phyloP scores from a whole-genome alignment of 1,140 invertebrate genomes.

The Drosophila dunni region DNA sequence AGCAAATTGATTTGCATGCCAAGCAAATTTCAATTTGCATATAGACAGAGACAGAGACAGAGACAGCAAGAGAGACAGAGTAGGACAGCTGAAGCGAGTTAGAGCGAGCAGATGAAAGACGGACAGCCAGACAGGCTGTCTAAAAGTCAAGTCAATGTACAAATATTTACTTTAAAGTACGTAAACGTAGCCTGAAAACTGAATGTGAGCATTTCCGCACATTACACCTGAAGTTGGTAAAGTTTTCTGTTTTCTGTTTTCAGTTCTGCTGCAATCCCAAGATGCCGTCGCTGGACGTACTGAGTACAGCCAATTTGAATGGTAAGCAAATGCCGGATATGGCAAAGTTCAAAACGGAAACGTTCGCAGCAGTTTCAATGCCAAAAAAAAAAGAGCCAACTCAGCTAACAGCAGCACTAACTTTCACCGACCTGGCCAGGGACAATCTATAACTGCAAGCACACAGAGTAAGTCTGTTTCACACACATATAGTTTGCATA shows the following conservation, averaged over 20 bases:
- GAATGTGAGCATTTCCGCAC: constrained; percentile 68
- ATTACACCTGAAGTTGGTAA: constrained; percentile 65
- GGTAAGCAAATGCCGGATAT: constrained; percentile 70
- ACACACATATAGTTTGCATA: constrained; percentile 48
- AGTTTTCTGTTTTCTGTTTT: constrained; percentile 22
- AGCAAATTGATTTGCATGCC: constrained; percentile 52
- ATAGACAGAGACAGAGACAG: neutral
- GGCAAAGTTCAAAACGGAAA: constrained; percentile 68
- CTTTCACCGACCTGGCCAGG: constrained; percentile 10
- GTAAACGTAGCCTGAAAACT: constrained; percentile 47
- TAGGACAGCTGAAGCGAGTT: neutral
- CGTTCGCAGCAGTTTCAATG: constrained; percentile 62
- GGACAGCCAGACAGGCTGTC: constrained; percentile 26
- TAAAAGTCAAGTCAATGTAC: constrained; percentile 47
- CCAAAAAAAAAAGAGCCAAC: constrained; percentile 42
- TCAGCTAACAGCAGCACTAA: constrained; percentile 37
- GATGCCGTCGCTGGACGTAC: constrained; percentile 22
- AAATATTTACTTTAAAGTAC: constrained; percentile 66
- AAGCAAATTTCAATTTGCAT: constrained; percentile 49
- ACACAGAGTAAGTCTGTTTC: constrained; percentile 16
- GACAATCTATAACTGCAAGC: constrained; percentile 51
- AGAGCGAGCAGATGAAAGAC: neutral
- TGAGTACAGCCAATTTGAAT: constrained; percentile 56
- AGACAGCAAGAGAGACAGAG: too few relatives aligned
- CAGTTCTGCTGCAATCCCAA: constrained; percentile 10